These are phyloP conservation scores for Eupsilia transversa DNA, from an alignment of 2,888 invertebrate genomes.

Conservation along the genomic window DNA sequence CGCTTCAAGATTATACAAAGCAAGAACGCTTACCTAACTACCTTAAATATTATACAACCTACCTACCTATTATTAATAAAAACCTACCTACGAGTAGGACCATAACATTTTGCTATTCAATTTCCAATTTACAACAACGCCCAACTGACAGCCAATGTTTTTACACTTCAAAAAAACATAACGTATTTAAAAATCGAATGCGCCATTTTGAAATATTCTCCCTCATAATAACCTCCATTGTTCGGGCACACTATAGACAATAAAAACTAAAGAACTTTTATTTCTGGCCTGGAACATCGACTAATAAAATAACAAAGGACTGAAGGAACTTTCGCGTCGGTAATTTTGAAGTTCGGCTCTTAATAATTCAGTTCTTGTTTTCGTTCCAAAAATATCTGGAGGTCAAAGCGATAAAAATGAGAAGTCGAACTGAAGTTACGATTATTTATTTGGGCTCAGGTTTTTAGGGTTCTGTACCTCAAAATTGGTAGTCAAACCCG, in stretches of 20 bases:
- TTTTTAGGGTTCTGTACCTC: slow-evolving; percentile 4
- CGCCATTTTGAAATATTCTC: slow-evolving; percentile 41
- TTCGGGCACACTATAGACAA: slow-evolving; percentile 36
- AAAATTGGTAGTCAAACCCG: not conserved
- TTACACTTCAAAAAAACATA: slow-evolving; percentile 31
- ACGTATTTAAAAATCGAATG: slow-evolving; percentile 20
- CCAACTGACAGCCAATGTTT: slow-evolving; percentile 28
- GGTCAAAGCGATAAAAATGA: slow-evolving; percentile 42
- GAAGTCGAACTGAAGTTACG: slow-evolving; percentile 6
- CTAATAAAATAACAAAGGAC: slow-evolving; percentile 61
- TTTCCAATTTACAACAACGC: slow-evolving; percentile 7
- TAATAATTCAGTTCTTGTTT: slow-evolving; percentile 46
- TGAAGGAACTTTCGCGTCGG: slow-evolving; percentile 34
- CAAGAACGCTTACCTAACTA: not conserved
- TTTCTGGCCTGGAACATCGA: slow-evolving; percentile 41
- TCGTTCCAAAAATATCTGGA: slow-evolving; percentile 37
- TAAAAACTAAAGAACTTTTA: slow-evolving; percentile 55
- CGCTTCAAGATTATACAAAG: not conserved
- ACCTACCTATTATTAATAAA: not conserved
- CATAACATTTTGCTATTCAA: slow-evolving; percentile 17
- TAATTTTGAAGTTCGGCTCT: slow-evolving; percentile 45
- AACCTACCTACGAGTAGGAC: not conserved
- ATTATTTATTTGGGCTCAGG: slow-evolving; percentile 14
- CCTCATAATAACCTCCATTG: slow-evolving; percentile 49
- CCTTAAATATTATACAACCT: not conserved